Conservation (phyloP, 2,113 vertebrate genomes). For the Platysteira castanea region DNA sequence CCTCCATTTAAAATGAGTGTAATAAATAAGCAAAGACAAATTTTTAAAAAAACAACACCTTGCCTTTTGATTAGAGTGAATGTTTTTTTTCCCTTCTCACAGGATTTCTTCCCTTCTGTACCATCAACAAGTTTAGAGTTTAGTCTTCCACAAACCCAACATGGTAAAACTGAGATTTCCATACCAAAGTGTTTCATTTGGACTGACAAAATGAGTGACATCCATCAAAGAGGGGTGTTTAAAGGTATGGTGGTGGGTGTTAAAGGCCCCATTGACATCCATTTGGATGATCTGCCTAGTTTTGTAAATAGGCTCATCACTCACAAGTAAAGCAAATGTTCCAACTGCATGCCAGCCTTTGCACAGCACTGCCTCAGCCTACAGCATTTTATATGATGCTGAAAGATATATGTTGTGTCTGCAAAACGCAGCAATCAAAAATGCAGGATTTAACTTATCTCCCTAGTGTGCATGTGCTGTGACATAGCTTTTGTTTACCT, state of each 20-base stretch:
- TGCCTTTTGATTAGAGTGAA: background rate
- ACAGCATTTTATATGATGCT: background rate
- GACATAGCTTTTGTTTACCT: background rate
- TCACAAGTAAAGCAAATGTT: background rate
- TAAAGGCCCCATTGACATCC: background rate
- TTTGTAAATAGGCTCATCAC: background rate
- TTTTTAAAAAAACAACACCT: rapidly evolving
- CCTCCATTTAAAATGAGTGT: background rate
- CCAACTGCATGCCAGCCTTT: background rate
- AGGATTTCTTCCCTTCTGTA: background rate
- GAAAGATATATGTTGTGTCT: background rate
- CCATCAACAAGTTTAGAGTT: background rate
- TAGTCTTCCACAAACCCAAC: background rate
- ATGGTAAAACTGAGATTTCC: background rate
- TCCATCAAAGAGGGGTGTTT: background rate
- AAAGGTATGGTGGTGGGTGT: background rate
- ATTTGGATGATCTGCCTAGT: background rate
- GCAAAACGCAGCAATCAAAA: background rate
- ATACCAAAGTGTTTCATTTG: background rate
- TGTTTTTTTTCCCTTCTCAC: background rate
- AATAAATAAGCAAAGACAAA: background rate
- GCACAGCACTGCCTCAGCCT: background rate
- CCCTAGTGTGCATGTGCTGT: background rate
- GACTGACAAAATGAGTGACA: background rate
- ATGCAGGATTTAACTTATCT: background rate